Base-by-base conservation (phyloP, 2,797 vertebrate species). In the Pipistrellus pygmaeus region DNA sequence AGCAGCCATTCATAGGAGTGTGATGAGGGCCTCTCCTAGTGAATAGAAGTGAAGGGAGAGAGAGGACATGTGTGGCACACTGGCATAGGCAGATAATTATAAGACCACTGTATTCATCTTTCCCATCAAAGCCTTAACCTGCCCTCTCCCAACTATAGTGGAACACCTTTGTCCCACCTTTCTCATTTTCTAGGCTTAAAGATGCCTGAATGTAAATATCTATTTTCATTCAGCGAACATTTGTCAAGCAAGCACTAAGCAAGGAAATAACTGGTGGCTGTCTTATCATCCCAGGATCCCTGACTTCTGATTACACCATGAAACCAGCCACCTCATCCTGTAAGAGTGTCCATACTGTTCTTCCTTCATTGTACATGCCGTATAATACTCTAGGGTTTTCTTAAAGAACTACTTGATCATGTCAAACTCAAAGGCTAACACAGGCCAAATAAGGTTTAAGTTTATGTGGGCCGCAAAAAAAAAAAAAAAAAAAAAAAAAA, bases 191-290 rank as follows among this genome's bases (percentile, higher is more conserved):
- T 77, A 76, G 27, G n/a, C 57, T 82, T 68, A 55, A 90, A 90
- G 75, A 80, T 44, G 60, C 68, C 57, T 27, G 9, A 81, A 60
- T 78, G 11, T 80, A 88, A 87, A 66, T 75, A 23, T 83, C 64
- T 62, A 83, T 48, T n/a, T 85, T 88, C 57, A 78, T 89, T 87
- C 44, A 57, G 48, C 2, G 87, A 60, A 78, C 48, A 85, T 78
- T 83, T 88, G 18, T 78, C 38, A 57, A 48, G 46, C 51, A 85
- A 25, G 17, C 48, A 80, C 5, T 75, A 64, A 90, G 51, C 71
- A 75, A 21, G 62, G 53, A 66, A 30, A 14, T 68, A 90, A 57
- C 46, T 90, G 23, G 14, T 14, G 9, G 23, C 4, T 78, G 20
- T 83, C 64, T 46, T 85, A 5, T 18, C 38, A 17, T 88, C 55